Conservation (phyloP, 2,888 invertebrate species). For the Drosophila rubida region DNA sequence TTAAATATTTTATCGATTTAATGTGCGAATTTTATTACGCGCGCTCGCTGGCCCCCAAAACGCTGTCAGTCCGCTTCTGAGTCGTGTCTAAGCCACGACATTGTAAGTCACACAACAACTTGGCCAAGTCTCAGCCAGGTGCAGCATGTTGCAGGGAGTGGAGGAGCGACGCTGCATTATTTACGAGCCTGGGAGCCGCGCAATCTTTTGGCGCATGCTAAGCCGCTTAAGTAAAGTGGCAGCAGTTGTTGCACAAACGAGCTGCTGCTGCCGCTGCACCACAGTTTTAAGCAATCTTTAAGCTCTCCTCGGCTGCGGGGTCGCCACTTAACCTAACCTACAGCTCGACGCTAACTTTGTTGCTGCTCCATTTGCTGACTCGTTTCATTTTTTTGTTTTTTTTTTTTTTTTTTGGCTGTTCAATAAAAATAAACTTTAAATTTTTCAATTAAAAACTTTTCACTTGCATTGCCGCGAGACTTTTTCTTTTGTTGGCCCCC, state of each 20-base stretch:
- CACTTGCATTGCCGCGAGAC: constrained; percentile 51
- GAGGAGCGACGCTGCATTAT: constrained; percentile 44
- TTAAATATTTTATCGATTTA: constrained; percentile 76
- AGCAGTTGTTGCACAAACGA: constrained; percentile 31
- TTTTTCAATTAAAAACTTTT: constrained; percentile 83
- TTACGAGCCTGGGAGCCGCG: constrained; percentile 41
- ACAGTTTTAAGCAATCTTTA: constrained; percentile 54
- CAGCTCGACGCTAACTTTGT: constrained; percentile 19
- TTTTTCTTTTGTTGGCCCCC: constrained; percentile 26
- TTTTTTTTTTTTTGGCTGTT: constrained; percentile 25
- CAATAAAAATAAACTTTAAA: constrained; percentile 76
- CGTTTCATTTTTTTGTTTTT: neutral
- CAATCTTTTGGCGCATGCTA: constrained; percentile 60
- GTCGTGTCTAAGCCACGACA: constrained; percentile 15
- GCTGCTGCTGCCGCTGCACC: constrained; percentile 43
- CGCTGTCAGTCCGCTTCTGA: constrained; percentile 1
- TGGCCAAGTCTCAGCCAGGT: constrained; percentile 4
- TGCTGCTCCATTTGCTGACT: constrained; percentile 1
- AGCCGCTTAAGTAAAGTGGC: constrained; percentile 66
- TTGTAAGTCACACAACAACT: constrained; percentile 21
- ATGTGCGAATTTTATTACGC: constrained; percentile 51
- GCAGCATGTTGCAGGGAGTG: too few species aligned
- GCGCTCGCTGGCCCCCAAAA: neutral
- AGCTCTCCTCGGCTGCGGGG: constrained; percentile 44
- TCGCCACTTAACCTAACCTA: constrained; percentile 50